phyloP scores from a whole-genome alignment of 2,113 vertebrate genomes.

The Notothenia coriiceps region DNA sequence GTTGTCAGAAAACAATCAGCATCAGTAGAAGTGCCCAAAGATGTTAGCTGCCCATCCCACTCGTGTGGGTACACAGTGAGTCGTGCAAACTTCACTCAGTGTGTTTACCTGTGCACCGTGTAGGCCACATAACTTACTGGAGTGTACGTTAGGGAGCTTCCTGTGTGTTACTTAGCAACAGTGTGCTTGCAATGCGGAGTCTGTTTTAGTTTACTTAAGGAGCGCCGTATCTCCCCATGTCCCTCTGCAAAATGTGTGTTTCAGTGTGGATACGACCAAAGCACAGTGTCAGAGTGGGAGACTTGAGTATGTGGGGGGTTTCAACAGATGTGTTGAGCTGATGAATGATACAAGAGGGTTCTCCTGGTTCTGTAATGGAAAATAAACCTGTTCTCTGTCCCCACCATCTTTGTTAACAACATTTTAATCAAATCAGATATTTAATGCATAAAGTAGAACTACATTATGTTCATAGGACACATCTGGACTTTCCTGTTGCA shows the following conservation, averaged over 20 bases:
- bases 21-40: conserved; percentile 4
- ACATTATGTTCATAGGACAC: neutral
- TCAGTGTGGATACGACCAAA: conserved; percentile 4
- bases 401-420: neutral
- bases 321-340: conserved; percentile 48
- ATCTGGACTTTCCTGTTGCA: too few species aligned
- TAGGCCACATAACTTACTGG: conserved; percentile 60
- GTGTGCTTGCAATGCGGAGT: conserved; percentile 58
- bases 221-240: conserved; percentile 6
- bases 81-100: conserved; percentile 47
- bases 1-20: conserved; percentile 5
- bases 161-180: conserved; percentile 82
- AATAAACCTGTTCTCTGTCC: neutral
- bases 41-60: conserved; percentile 35
- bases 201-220: conserved; percentile 65
- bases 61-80: neutral
- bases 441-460: too few species aligned
- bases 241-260: conserved; percentile 24
- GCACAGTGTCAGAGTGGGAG: neutral
- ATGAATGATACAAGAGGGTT: neutral
- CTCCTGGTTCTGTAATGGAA: neutral
- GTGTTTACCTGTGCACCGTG: conserved; percentile 69
- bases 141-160: conserved; percentile 72
- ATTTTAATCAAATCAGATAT: too few species aligned
- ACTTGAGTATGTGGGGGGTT: conserved; percentile 4